Conservation (phyloP, 2,113 vertebrate species). For the Myocastor coypus region DNA sequence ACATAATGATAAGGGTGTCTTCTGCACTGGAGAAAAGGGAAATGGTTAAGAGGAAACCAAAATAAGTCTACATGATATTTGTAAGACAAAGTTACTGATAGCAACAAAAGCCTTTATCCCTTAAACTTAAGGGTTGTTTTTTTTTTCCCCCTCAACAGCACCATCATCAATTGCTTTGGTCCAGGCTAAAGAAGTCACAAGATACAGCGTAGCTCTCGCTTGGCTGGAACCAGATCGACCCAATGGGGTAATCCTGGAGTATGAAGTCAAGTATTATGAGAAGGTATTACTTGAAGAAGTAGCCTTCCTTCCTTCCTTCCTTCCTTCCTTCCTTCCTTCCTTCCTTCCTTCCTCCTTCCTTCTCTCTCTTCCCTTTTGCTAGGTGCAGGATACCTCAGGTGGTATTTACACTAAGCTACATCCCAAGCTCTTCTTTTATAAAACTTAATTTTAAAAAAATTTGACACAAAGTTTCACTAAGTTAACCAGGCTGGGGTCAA, state of each 20-base stretch:
- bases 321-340: too few relatives aligned
- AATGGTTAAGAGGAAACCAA: background rate
- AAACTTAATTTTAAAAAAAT: background rate
- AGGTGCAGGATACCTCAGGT: background rate
- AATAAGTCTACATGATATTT: background rate
- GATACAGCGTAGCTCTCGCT: slow-evolving; percentile 95
- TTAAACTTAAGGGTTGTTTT: background rate
- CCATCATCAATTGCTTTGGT: slow-evolving; percentile 95
- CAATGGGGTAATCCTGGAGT: slow-evolving; percentile 98
- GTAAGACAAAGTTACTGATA: background rate
- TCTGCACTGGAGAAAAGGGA: background rate
- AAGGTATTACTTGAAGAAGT: slow-evolving; percentile 89
- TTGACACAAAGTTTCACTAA: background rate
- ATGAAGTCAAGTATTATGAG: slow-evolving; percentile 99
- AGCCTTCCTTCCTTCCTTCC: background rate
- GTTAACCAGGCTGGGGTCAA: background rate
- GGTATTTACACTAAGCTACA: background rate
- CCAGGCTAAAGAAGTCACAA: slow-evolving; percentile 97
- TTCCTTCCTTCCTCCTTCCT: too few relatives aligned
- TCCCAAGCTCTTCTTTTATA: background rate
- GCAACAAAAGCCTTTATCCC: background rate
- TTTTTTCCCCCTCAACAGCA: slow-evolving; percentile 88
- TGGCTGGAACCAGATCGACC: slow-evolving; percentile 97
- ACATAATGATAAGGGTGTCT: background rate
- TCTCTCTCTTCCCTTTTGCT: background rate